Percentiles rank a stretch among this genome's conserved stretches.
Conservation (phyloP, 1,140 invertebrate genomes). For the Aphelenchoides besseyi region DNA sequence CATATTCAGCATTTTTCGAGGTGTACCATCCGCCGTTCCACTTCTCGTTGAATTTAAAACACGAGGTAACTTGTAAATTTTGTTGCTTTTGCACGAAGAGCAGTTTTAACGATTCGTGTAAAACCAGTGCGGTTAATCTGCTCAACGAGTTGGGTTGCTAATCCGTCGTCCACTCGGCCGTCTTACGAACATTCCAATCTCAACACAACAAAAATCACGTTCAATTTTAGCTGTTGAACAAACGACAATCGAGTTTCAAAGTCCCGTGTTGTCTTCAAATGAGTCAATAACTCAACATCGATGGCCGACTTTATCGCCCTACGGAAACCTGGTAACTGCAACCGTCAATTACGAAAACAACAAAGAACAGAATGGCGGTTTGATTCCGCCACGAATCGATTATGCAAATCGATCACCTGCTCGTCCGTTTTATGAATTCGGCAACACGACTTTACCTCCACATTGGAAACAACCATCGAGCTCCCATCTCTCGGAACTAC, state of each 20-base stretch:
- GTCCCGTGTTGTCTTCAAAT: not conserved
- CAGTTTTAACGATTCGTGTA: not conserved
- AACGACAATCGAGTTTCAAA: no score
- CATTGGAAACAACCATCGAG: not conserved
- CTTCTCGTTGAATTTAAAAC: slow-evolving; percentile 16
- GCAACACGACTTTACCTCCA: not conserved
- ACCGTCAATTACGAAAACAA: not conserved
- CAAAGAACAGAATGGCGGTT: not conserved
- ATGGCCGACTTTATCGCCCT: not conserved
- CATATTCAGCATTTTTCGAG: slow-evolving; percentile 13
- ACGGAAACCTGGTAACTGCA: slow-evolving; percentile 9
- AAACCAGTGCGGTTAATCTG: not conserved
- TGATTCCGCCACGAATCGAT: not conserved
- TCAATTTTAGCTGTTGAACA: not conserved
- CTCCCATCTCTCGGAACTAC: slow-evolving; percentile 5
- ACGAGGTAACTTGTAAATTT: slow-evolving; percentile 6
- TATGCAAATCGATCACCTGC: not conserved
- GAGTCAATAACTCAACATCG: not conserved
- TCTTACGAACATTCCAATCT: no score
- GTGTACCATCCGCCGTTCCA: slow-evolving; percentile 6
- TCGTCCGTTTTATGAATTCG: not conserved
- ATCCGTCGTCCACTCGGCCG: not conserved
- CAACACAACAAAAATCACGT: no score
- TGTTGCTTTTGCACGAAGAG: slow-evolving; percentile 2
- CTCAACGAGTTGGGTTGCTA: not conserved